Evolutionary conservation across 2,797 vertebrate species (phyloP), one percentile per base, ranked within the genome.

Genomic region (Ctenopoma multispine): DNA sequence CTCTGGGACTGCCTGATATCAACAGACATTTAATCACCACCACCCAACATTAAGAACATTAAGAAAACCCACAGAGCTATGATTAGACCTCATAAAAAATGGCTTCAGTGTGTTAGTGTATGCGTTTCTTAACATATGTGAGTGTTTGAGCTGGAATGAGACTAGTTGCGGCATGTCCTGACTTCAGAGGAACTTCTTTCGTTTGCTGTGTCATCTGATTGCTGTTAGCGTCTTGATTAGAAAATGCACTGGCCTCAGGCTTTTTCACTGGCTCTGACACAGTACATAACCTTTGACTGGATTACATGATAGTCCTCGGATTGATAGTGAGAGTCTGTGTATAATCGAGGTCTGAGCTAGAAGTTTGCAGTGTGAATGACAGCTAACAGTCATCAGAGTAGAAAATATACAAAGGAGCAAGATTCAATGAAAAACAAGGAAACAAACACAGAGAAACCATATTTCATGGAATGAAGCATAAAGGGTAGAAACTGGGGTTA

Each of bases 11-110:
- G 65, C 49, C 56, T 72, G 69, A 88, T 89, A 91, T 88, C 80
- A 88, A 69, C 80, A 80, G 69, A 67, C 78, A 69, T 89, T 85
- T 85, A 87, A 85, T 73, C 77, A 75, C 68, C 75, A 66, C 67
- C 73, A 46, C 57, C 82, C 71, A 72, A 84, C 87, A 88, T 89
- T 86, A 88, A 66, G 81, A 74, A 75, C 87, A 86, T 89, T 93
- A 87, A 91, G 75, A 72, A 71, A 84, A 66, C 72, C 29, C 29
- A 6, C 20, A 54, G 65, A 60, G 77, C 85, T 89, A 85, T 88
- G 73, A 88, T 91, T 91, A 90, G 83, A 76, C 50, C 73, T 77
- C 81, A 61, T 82, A 56, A 75, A 73, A 44, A 69, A 54, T 1
- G 60, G 57, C 56, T 36, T 78, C 18, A 43, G 23, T 72, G n/a